A percentile compares a stretch with the other conserved stretches of the same genome.
Evolutionary conservation across 2,888 invertebrate species (phyloP).

Genomic region (Meiosimyza platycephala): DNA sequence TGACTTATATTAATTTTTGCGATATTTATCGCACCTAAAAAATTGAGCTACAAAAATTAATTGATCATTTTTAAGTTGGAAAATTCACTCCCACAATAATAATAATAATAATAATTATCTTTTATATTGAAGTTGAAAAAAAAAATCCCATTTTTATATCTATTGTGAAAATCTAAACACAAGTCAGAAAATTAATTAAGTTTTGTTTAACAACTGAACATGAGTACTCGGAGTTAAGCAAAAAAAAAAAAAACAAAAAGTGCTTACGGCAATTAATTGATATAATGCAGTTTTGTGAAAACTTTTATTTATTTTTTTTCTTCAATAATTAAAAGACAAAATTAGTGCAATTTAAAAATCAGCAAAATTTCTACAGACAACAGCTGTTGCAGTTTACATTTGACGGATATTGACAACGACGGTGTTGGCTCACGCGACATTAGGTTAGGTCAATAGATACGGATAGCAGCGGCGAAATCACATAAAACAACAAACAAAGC

Average conservation of each 20-base stretch:
- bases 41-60: too few species aligned
- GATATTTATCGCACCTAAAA: too few species aligned
- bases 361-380: slow-evolving; percentile 7
- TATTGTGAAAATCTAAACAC: too few species aligned
- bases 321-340: background rate
- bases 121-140: background rate
- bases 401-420: slow-evolving; percentile 1
- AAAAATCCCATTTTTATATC: too few species aligned
- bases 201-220: too few species aligned
- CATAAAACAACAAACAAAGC: background rate
- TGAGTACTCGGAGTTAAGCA: too few species aligned
- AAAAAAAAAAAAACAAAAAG: too few species aligned
- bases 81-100: background rate
- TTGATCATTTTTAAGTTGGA: too few species aligned
- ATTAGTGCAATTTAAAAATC: background rate
- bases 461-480: background rate
- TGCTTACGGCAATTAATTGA: too few species aligned
- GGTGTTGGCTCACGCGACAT: background rate
- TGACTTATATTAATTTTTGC: too few species aligned
- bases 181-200: too few species aligned
- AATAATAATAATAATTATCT: background rate
- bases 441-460: background rate
- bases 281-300: too few species aligned
- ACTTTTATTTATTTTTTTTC: background rate
- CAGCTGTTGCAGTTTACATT: slow-evolving; percentile 6